phyloP scores from a whole-genome alignment of 30 jellyfish, hydroid and myxozoan species.

The Aurelia sp. region DNA sequence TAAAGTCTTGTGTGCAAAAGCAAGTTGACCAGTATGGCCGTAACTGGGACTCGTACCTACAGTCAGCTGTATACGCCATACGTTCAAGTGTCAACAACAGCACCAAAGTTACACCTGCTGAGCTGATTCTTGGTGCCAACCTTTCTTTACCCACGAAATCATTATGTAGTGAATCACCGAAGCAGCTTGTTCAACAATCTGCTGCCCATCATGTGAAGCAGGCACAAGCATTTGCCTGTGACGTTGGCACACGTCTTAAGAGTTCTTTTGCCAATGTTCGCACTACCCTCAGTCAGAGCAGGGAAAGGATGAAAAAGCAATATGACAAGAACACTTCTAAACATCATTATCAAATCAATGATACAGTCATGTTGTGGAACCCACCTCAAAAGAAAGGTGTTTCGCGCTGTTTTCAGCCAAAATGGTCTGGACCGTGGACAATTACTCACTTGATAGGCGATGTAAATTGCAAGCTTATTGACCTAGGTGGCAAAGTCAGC shows the following conservation, averaged over 20 bases:
- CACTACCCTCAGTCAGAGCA: conserved; percentile 13
- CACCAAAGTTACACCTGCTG: too few relatives aligned
- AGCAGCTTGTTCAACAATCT: conserved; percentile 1
- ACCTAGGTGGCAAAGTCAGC: too few relatives aligned
- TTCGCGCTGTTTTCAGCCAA: too few relatives aligned
- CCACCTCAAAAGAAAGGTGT: conserved; percentile 2
- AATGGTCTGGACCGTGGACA: too few relatives aligned
- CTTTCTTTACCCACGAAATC: too few relatives aligned
- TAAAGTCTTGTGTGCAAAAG: conserved; percentile 43
- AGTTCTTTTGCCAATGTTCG: conserved; percentile 25
- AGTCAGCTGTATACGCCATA: conserved; percentile 10
- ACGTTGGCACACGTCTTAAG: conserved; percentile 16
- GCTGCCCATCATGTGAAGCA: conserved; percentile 1
- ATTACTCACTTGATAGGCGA: too few relatives aligned
- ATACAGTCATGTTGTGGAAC: conserved; percentile 28
- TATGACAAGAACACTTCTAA: conserved; percentile 14
- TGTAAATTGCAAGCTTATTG: too few relatives aligned
- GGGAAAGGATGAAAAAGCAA: conserved; percentile 11
- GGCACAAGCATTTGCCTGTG: conserved; percentile 7
- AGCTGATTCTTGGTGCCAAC: too few relatives aligned
- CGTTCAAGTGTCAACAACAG: not conserved
- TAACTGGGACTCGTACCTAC: conserved; percentile 35
- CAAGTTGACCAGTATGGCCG: conserved; percentile 20
- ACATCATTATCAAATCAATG: conserved; percentile 21
- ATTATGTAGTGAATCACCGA: not conserved